Percentiles rank a stretch among this genome's conserved stretches.
These are phyloP conservation scores for Bombyx huttoni DNA, from an alignment of 2,888 invertebrate genomes.

Conservation along the genomic window DNA sequence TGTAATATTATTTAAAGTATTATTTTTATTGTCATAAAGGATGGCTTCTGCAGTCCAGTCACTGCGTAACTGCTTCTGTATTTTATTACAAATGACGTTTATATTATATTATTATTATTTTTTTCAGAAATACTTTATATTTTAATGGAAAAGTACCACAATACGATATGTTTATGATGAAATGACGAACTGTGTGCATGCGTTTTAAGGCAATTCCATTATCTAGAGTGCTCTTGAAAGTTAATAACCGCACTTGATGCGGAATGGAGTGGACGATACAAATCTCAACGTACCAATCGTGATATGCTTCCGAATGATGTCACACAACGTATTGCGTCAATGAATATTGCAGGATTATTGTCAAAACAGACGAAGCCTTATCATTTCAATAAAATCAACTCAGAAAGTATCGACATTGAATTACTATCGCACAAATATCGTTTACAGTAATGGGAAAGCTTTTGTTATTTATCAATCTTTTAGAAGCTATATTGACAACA, in stretches of 20 bases:
- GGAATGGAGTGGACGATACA: conserved; percentile 40
- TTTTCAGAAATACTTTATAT: background rate
- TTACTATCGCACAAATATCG: no score
- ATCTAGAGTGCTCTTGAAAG: conserved; percentile 64
- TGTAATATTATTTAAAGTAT: no score
- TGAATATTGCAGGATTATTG: conserved; percentile 8
- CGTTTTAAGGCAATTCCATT: conserved; percentile 53
- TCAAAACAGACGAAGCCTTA: background rate
- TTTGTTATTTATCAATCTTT: no score
- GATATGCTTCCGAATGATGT: conserved; percentile 42
- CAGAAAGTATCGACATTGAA: no score
- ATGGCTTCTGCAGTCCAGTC: no score
- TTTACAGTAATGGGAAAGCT: no score
- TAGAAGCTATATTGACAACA: no score
- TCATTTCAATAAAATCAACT: background rate
- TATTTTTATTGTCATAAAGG: no score
- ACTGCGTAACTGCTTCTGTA: no score
- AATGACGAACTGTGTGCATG: conserved; percentile 25
- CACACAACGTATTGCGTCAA: conserved; percentile 37
- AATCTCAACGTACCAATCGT: conserved; percentile 28
- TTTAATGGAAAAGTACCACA: background rate
- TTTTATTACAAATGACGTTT: no score
- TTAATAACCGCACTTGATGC: conserved; percentile 57
- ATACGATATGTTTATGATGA: conserved; percentile 19
- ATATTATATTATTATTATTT: no score